Evolutionary conservation across 2,797 vertebrate species (phyloP), one percentile per base, ranked within the genome.

Genomic region (Vireo griseus): DNA sequence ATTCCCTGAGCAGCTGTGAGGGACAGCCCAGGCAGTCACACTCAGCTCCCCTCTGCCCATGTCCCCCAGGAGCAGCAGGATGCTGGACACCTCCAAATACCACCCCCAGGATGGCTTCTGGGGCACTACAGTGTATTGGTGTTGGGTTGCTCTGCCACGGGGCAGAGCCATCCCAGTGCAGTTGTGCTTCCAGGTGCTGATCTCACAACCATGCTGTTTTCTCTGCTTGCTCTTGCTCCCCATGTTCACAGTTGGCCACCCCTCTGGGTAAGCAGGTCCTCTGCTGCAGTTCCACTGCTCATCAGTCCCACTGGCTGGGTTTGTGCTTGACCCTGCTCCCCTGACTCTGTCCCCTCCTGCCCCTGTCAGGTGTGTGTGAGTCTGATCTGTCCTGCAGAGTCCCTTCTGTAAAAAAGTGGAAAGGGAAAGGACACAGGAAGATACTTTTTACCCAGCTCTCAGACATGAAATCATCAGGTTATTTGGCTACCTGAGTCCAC

Each of bases 401-500:
- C 44, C 26, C 37, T 72, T 80, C 63, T 40, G 33, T 71, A 76
- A 92, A 77, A 67, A 63, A 82, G 31, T 1, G 3, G 44, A 79
- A 87, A 83, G 45, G 31, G 52, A 90, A 91, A 83, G n/a, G 28
- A 67, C 42, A 54, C 54, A 82, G 78, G 58, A 77, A 90, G 82
- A 86, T 40, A 14, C 42, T 77, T 90, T 82, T 86, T 74, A 82
- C 35, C n/a, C 47, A 54, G 58, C 52, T 90, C 45, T 95, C 86
- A 94, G 94, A 93, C 81, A 37, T 90, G 44, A 97, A 97, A 63
- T 90, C 86, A 85, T 69, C 59, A 78, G 61, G 69, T 90, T 90
- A 84, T 94, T 82, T 92, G 59, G 16, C 81, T 83, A 90, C 65
- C 81, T 81, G 85, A 86, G 66, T 77, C 74, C 75, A 58, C 16